Conservation (phyloP, 2,113 vertebrate species). For the Oncorhynchus keta region DNA sequence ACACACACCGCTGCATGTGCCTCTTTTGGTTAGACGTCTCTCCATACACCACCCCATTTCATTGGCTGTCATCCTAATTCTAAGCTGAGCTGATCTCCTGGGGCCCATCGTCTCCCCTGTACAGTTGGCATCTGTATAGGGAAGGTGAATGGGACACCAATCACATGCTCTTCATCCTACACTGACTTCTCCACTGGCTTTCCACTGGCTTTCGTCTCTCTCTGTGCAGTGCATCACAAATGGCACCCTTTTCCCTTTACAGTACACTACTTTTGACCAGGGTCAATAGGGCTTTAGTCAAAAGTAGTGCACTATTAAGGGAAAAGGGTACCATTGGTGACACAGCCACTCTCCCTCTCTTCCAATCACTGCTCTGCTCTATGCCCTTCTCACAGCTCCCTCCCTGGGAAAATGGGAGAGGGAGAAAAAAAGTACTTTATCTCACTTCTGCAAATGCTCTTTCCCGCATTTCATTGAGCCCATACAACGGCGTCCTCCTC, state of each 20-base stretch:
- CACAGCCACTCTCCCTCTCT: no score
- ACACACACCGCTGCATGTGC: conserved; percentile 35
- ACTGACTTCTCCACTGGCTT: background rate
- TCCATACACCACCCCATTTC: conserved; percentile 48
- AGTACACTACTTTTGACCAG: no score
- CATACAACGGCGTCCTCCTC: conserved; percentile 26
- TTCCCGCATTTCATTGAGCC: conserved; percentile 47
- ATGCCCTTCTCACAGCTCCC: conserved; percentile 20
- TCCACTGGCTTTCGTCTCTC: conserved; percentile 24
- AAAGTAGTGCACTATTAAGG: no score
- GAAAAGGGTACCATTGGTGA: no score
- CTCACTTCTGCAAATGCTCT: conserved; percentile 64
- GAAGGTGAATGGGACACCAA: conserved; percentile 45
- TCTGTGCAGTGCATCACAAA: background rate
- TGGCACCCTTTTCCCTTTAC: no score
- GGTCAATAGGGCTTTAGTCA: no score
- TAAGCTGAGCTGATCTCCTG: background rate
- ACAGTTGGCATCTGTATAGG: conserved; percentile 31
- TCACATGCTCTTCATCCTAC: background rate
- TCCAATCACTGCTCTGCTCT: background rate
- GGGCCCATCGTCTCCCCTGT: background rate
- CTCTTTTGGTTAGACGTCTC: conserved; percentile 53
- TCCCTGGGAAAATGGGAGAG: conserved; percentile 21
- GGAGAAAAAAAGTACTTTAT: conserved; percentile 43
- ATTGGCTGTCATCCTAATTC: conserved; percentile 54